These are phyloP conservation scores for Papilio aristodemus DNA, from an alignment of 1,140 invertebrate genomes.

Conservation along the genomic window DNA sequence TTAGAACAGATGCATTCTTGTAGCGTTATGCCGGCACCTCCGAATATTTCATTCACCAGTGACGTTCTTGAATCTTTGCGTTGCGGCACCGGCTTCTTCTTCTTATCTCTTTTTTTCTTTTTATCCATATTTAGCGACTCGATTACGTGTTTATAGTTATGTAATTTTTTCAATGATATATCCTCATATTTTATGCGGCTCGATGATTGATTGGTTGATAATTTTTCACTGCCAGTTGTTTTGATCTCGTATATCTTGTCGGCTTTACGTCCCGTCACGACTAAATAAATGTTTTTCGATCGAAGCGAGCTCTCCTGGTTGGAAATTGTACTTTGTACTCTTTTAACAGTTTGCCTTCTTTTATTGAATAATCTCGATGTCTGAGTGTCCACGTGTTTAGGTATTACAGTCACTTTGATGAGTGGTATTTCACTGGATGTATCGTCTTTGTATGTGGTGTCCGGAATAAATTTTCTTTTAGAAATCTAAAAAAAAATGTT, in stretches of 20 bases:
- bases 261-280: conserved; percentile 41
- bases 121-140: conserved; percentile 59
- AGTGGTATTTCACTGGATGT: conserved; percentile 44
- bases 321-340: conserved; percentile 47
- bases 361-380: conserved; percentile 44
- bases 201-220: conserved; percentile 37
- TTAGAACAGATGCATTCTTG: conserved; percentile 34
- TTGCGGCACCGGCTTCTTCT: conserved; percentile 30
- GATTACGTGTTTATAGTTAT: conserved; percentile 49
- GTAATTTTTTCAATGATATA: conserved; percentile 39
- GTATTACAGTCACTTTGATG: conserved; percentile 60
- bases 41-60: conserved; percentile 25
- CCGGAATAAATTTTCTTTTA: conserved; percentile 30
- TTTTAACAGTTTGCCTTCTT: conserved; percentile 41
- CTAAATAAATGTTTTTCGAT: conserved; percentile 45
- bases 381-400: conserved; percentile 45
- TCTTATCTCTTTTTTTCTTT: conserved; percentile 47
- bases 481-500: conserved; percentile 23
- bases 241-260: conserved; percentile 57
- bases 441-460: conserved; percentile 23
- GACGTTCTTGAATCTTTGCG: conserved; percentile 17
- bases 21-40: conserved; percentile 10
- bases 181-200: conserved; percentile 46
- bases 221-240: conserved; percentile 49
- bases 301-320: conserved; percentile 52